Evolutionary conservation across 2,888 invertebrate genomes (phyloP).

Genomic region (Trichopria drosophilae): DNA sequence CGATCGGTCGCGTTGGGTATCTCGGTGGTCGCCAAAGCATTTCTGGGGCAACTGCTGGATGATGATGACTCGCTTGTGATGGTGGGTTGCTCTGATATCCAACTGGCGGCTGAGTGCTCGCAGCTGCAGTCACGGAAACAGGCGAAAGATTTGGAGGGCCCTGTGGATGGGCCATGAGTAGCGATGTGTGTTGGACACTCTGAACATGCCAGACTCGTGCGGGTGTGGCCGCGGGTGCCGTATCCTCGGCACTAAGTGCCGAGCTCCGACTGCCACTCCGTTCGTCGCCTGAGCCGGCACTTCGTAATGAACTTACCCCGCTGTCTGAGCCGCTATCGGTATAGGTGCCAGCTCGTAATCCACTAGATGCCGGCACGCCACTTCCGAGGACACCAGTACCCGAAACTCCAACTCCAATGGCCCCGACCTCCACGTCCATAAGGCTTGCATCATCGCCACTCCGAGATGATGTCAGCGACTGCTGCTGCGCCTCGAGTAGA

Average conservation of each 20-base stretch:
- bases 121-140: conserved; percentile 26
- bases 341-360: conserved; percentile 56
- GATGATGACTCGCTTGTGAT: conserved; percentile 42
- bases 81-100: conserved; percentile 45
- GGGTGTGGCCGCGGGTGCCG: conserved; percentile 55
- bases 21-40: conserved; percentile 57
- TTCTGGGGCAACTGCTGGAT: conserved; percentile 49
- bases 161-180: conserved; percentile 65
- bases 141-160: conserved; percentile 41
- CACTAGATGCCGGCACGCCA: conserved; percentile 57
- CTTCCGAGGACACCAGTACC: conserved; percentile 45
- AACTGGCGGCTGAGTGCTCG: conserved; percentile 50
- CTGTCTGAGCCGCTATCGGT: conserved; percentile 65
- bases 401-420: conserved; percentile 37
- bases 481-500: conserved; percentile 45
- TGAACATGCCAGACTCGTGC: conserved; percentile 62
- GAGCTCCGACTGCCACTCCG: conserved; percentile 75
- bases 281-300: conserved; percentile 73
- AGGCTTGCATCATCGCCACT: conserved; percentile 52
- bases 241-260: conserved; percentile 76
- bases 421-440: conserved; percentile 54
- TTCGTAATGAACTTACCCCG: conserved; percentile 76
- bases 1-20: conserved; percentile 61
- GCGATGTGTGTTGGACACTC: conserved; percentile 65
- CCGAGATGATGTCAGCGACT: conserved; percentile 40